Percentiles rank a stretch among this genome's conserved stretches.
phyloP scores from a whole-genome alignment of 2,113 vertebrate species.

The Oreochromis tanganicae region DNA sequence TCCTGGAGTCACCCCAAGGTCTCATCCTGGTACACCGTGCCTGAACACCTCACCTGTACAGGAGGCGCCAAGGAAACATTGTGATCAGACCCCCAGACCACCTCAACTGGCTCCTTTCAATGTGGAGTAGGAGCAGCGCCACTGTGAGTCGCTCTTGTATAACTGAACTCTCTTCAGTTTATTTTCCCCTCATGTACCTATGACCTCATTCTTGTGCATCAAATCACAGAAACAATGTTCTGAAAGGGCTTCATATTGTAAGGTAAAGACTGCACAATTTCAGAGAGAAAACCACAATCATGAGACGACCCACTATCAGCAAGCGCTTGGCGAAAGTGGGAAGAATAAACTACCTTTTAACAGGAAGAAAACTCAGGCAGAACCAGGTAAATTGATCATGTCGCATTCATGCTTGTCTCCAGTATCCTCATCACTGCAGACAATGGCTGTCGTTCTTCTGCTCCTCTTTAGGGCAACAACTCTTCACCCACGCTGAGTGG shows the following conservation, averaged over 20 bases:
- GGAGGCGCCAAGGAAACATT: background rate
- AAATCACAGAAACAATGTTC: background rate
- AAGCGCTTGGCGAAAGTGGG: background rate
- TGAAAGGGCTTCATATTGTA: background rate
- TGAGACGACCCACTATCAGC: background rate
- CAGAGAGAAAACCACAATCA: background rate
- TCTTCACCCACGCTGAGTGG: background rate
- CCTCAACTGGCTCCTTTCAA: background rate
- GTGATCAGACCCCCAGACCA: background rate
- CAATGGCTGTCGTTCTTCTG: background rate
- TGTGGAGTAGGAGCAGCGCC: background rate
- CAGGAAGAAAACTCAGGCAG: background rate
- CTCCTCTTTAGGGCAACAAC: background rate
- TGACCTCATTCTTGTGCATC: background rate
- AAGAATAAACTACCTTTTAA: background rate
- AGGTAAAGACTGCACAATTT: background rate
- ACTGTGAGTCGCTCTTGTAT: background rate
- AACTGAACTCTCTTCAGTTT: background rate
- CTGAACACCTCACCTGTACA: background rate
- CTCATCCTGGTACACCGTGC: background rate
- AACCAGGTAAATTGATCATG: background rate
- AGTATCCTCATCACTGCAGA: background rate
- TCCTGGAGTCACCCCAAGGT: background rate
- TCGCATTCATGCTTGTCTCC: background rate
- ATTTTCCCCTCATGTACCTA: background rate